These are phyloP conservation scores for Scomber scombrus DNA, from an alignment of 2,113 vertebrate genomes.

Conservation along the genomic window DNA sequence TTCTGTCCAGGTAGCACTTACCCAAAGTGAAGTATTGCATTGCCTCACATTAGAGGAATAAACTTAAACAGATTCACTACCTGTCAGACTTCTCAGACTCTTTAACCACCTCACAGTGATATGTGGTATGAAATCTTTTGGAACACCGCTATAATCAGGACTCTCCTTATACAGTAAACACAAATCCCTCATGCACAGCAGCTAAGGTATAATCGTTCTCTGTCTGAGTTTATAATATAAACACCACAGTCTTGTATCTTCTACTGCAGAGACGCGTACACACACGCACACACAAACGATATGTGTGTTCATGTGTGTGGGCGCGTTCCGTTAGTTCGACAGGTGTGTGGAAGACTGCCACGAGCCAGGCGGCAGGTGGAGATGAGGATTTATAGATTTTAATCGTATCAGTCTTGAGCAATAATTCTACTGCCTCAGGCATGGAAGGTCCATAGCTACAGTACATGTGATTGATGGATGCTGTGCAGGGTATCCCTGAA, in stretches of 20 bases:
- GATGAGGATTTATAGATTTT: conserved; percentile 85
- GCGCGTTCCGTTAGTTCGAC: conserved; percentile 72
- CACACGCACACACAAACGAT: conserved; percentile 10
- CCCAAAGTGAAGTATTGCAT: conserved; percentile 5
- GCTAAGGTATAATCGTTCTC: conserved; percentile 42
- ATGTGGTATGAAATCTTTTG: conserved; percentile 9
- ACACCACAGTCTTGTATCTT: conserved; percentile 49
- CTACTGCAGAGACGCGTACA: conserved; percentile 1
- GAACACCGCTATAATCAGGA: conserved; percentile 40
- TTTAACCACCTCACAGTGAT: not conserved
- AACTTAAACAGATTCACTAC: conserved; percentile 26
- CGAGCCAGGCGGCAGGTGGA: conserved; percentile 81
- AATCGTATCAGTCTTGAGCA: conserved; percentile 80
- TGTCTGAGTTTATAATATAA: conserved; percentile 77
- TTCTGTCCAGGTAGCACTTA: conserved; percentile 46
- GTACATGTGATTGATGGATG: conserved; percentile 59
- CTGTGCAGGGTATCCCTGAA: conserved; percentile 36
- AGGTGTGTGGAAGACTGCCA: conserved; percentile 80
- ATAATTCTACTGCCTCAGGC: conserved; percentile 77
- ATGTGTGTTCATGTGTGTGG: conserved; percentile 31
- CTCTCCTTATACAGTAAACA: conserved; percentile 29
- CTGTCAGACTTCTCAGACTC: conserved; percentile 5
- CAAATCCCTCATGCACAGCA: conserved; percentile 51
- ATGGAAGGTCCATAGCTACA: conserved; percentile 51
- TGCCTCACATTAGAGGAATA: conserved; percentile 11